These are phyloP conservation scores for Maniola hyperantus DNA, from an alignment of 2,888 invertebrate species.

Conservation along the genomic window DNA sequence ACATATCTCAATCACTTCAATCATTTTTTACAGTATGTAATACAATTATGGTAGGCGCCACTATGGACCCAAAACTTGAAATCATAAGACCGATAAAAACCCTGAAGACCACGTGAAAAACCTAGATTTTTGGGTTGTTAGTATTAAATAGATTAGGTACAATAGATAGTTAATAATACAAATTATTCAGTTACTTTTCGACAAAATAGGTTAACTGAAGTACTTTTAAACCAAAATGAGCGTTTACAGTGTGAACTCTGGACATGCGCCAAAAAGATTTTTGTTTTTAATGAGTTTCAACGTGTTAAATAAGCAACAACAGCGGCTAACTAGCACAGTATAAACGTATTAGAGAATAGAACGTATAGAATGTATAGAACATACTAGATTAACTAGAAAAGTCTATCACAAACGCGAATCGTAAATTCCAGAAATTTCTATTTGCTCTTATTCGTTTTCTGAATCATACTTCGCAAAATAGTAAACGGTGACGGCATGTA, in stretches of 20 bases:
- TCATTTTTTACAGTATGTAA: no score
- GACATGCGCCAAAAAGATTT: slow-evolving; percentile 55
- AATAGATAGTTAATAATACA: not conserved
- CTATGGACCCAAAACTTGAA: no score
- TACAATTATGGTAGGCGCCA: no score
- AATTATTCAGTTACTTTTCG: slow-evolving; percentile 15
- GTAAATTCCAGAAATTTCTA: slow-evolving; percentile 33
- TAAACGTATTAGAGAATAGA: slow-evolving; percentile 5
- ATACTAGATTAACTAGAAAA: slow-evolving; percentile 16
- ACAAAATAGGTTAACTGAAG: slow-evolving; percentile 68
- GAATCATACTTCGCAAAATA: slow-evolving; percentile 34
- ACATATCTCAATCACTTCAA: no score
- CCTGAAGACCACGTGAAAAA: no score
- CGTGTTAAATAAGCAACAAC: slow-evolving; percentile 25
- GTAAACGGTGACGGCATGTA: slow-evolving; percentile 23
- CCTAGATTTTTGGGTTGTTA: no score
- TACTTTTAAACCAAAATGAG: slow-evolving; percentile 55
- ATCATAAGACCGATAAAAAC: no score
- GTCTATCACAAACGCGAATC: slow-evolving; percentile 21
- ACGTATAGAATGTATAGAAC: no score
- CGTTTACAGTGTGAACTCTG: slow-evolving; percentile 62
- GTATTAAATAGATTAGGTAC: not conserved
- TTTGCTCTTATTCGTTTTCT: slow-evolving; percentile 26
- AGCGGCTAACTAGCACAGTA: slow-evolving; percentile 11
- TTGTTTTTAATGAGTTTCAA: slow-evolving; percentile 35